Conservation (phyloP, 2,797 vertebrate genomes). For the Brachyrhaphis roseni region DNA sequence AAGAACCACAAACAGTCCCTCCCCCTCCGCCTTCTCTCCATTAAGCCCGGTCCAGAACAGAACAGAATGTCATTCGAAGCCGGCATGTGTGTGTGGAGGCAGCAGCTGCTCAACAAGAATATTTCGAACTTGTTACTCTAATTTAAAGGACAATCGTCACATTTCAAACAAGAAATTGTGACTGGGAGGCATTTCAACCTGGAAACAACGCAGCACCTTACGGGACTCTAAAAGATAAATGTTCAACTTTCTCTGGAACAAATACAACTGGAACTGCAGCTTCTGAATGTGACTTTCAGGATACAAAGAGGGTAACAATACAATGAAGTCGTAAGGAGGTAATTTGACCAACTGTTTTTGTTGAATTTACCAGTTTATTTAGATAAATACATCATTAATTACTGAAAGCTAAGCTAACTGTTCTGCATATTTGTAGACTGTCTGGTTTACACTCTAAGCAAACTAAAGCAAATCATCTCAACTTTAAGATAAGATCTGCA, state of each 20-base stretch:
- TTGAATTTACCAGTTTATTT: not conserved
- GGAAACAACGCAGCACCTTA: slow-evolving; percentile 18
- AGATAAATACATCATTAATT: not conserved
- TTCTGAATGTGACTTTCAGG: slow-evolving; percentile 13
- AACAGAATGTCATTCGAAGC: slow-evolving; percentile 73
- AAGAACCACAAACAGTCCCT: slow-evolving; percentile 47
- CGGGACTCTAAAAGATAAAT: slow-evolving; percentile 23
- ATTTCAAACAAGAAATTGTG: slow-evolving; percentile 13
- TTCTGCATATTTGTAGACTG: not conserved
- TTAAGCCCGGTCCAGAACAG: slow-evolving; percentile 61
- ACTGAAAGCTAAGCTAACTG: not conserved
- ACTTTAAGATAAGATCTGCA: not conserved
- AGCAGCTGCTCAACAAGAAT: slow-evolving; percentile 68
- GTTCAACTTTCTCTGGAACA: slow-evolving; percentile 29
- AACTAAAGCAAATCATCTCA: not conserved
- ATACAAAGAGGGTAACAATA: slow-evolving; percentile 26
- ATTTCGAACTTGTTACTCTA: slow-evolving; percentile 44
- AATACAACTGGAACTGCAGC: slow-evolving; percentile 28
- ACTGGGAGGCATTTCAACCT: slow-evolving; percentile 16
- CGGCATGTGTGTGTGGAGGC: slow-evolving; percentile 52
- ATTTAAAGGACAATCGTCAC: slow-evolving; percentile 47
- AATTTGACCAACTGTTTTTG: slow-evolving; percentile 34
- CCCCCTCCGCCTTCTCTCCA: slow-evolving; percentile 47
- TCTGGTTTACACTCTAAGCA: not conserved
- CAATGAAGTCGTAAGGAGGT: slow-evolving; percentile 29